Conservation (phyloP, 2,888 invertebrate genomes). For the Aromia moschata region DNA sequence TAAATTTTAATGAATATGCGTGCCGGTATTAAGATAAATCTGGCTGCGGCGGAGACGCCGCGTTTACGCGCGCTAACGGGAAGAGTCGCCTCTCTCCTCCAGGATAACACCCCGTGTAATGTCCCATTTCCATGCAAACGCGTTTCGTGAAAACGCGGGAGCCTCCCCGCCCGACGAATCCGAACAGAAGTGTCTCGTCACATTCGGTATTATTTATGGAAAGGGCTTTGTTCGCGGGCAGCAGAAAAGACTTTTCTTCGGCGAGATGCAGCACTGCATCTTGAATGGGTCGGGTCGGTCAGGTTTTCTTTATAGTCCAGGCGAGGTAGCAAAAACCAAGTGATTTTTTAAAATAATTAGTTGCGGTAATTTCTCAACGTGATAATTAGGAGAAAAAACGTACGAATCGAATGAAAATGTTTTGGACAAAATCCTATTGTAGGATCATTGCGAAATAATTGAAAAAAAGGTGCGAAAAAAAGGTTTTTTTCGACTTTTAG, state of each 20-base stretch:
- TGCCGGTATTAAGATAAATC: slow-evolving; percentile 38
- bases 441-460: too few species aligned
- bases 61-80: slow-evolving; percentile 47
- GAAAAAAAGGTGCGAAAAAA: too few species aligned
- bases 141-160: slow-evolving; percentile 63
- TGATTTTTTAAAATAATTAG: too few species aligned
- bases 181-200: slow-evolving; percentile 55
- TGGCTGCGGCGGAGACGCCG: slow-evolving; percentile 18
- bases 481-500: too few species aligned
- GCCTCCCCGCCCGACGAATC: slow-evolving; percentile 38
- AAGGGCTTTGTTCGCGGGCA: slow-evolving; percentile 9
- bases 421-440: too few species aligned
- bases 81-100: slow-evolving; percentile 44
- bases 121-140: slow-evolving; percentile 69
- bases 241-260: slow-evolving; percentile 3
- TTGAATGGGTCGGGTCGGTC: not conserved
- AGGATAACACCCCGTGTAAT: slow-evolving; percentile 62
- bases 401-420: too few species aligned
- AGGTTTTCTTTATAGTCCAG: too few species aligned
- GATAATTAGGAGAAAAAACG: too few species aligned
- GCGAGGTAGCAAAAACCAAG: too few species aligned
- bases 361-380: too few species aligned
- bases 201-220: slow-evolving; percentile 54
- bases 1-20: slow-evolving; percentile 42
- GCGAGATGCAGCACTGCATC: slow-evolving; percentile 11